Evolutionary conservation across 2,888 invertebrate species (phyloP), one percentile per base, ranked within the genome.

Genomic region (Sceliomorpha sp.): DNA sequence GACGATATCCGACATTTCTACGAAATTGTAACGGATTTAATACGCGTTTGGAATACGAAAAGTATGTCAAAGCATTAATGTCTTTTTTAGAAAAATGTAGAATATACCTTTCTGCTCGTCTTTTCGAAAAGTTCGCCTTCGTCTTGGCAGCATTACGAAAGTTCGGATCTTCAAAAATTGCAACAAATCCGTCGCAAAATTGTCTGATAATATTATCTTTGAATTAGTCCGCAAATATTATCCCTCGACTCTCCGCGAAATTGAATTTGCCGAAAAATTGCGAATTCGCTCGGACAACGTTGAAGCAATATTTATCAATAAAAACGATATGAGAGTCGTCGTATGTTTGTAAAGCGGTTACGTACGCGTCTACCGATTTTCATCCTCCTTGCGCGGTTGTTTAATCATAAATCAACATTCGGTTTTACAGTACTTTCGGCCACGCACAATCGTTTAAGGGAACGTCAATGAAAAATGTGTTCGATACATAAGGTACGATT

Each of bases 21-120:
- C n/a, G n/a, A n/a, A n/a, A n/a, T n/a, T n/a, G n/a, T n/a, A n/a
- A n/a, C n/a, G n/a, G n/a, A n/a, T n/a, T n/a, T n/a, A n/a, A n/a
- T n/a, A n/a, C n/a, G n/a, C n/a, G 55, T 63, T 63, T 55, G 24
- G 27, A 53, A 20, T 40, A 15, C 53, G 62, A 62, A 53, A 51
- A 62, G 29, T 31, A 27, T 51, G 14, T 39, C n/a, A n/a, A n/a
- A n/a, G n/a, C n/a, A n/a, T n/a, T n/a, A n/a, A n/a, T n/a, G n/a
- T n/a, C n/a, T n/a, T n/a, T n/a, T n/a, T n/a, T n/a, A n/a, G n/a
- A n/a, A n/a, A n/a, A n/a, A n/a, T n/a, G n/a, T n/a, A n/a, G n/a
- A n/a, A n/a, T n/a, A n/a, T n/a, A n/a, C n/a, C n/a, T n/a, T n/a
- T n/a, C n/a, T n/a, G n/a, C n/a, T n/a, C n/a, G n/a, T n/a, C n/a